These are phyloP conservation scores for Cylloceria caligata DNA, from an alignment of 2,888 invertebrate species.

Conservation along the genomic window DNA sequence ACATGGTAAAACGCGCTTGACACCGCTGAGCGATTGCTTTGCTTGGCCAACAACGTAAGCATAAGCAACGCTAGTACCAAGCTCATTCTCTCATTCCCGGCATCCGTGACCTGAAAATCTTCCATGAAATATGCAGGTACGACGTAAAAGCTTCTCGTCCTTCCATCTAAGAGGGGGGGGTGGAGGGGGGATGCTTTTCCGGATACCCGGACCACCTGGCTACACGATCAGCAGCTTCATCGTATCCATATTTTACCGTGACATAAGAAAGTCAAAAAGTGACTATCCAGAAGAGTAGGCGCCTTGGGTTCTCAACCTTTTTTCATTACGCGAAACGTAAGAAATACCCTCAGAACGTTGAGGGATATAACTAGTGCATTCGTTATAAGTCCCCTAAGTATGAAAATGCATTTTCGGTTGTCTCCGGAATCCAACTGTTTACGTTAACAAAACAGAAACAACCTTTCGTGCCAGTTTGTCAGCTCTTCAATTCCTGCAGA, in stretches of 20 bases:
- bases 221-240: slow-evolving; percentile 24
- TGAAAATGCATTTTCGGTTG: no score
- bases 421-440: no score
- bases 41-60: slow-evolving; percentile 17
- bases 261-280: slow-evolving; percentile 1
- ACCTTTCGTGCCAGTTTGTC: neutral
- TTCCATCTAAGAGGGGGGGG: slow-evolving; percentile 13
- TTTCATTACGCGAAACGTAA: neutral
- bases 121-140: slow-evolving; percentile 66
- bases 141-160: slow-evolving; percentile 67
- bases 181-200: slow-evolving; percentile 20
- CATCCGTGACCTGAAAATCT: slow-evolving; percentile 68
- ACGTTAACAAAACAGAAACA: neutral
- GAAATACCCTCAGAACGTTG: neutral
- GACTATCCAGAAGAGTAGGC: neutral
- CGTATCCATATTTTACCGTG: slow-evolving; percentile 15
- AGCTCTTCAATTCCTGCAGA: neutral
- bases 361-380: neutral
- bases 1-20: slow-evolving; percentile 1
- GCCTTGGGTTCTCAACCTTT: neutral
- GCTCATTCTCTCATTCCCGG: slow-evolving; percentile 36
- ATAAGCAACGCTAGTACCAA: slow-evolving; percentile 26
- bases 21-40: neutral
- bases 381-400: neutral
- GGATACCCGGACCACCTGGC: slow-evolving; percentile 35